Base-by-base conservation (phyloP, 2,888 invertebrate genomes). In the Chouioia cunea region DNA sequence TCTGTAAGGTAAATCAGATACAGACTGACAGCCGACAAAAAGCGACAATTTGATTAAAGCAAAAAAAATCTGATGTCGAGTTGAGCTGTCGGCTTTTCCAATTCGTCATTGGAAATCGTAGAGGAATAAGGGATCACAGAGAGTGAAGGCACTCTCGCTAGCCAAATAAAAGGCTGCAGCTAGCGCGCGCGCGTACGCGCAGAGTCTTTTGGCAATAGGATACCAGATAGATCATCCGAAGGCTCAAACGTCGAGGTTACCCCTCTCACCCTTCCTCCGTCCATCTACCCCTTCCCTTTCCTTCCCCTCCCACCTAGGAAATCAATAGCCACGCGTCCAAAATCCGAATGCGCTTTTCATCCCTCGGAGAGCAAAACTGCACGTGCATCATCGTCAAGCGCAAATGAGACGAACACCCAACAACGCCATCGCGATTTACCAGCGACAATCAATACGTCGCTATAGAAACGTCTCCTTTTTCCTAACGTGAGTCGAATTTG, bases 221-320 rank as follows among this genome's bases (percentile, higher is more conserved):
- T 48, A 16, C 47, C 48, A 18, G 27, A 16, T 18, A 8, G 46
- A 47, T 44, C 36, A 54, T n/a, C n/a, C 12, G 22, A 23, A 58
- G 50, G 60, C 60, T 60, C 60, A 48, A 60, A 50, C 60, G 60
- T 60, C 60, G 60, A 58, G 58, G 58, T 58, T 58, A 22, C n/a
- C n/a, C 27, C 27, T 48, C 27, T 6, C 6, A 4, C 6, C n/a
- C 20, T n/a, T 14, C 36, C n/a, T n/a, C 43, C 18, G 18, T 2
- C 43, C 56, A 15, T 43, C 27, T 14, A n/a, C 27, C 60, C 27
- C 14, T 27, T 48, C 60, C 27, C 14, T 27, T 27, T 27, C n/a
- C 20, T n/a, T 14, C 36, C n/a, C 43, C 18, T 18, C 8, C 43
- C 56, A 15, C 50, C 27, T 14, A n/a, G 50, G 50, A 23, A 50